phyloP scores from a whole-genome alignment of 2,113 vertebrate genomes.

The Alexandromys fortis region DNA sequence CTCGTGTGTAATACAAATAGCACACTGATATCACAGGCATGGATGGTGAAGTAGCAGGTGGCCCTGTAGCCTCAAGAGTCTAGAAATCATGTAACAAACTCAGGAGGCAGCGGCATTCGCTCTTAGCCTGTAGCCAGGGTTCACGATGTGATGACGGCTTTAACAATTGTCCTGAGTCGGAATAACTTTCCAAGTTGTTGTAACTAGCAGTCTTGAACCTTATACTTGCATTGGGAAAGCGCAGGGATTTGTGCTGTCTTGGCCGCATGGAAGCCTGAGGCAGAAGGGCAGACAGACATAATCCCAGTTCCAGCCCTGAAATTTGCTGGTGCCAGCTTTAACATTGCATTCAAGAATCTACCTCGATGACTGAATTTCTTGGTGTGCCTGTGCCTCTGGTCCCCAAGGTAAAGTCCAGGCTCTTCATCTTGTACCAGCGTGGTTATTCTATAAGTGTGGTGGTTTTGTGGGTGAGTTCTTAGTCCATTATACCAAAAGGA shows the following conservation, averaged over 20 bases:
- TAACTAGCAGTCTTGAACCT: neutral
- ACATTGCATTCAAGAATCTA: neutral
- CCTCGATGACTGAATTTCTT: neutral
- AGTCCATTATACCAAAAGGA: neutral
- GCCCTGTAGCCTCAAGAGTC: fast-evolving
- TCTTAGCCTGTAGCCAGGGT: neutral
- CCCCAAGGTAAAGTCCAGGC: neutral
- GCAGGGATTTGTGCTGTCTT: neutral
- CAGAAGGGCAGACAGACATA: neutral
- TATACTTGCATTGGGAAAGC: neutral
- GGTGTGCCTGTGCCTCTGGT: neutral
- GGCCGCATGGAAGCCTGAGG: fast-evolving
- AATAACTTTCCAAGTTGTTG: neutral
- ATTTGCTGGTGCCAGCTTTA: neutral
- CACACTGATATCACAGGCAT: neutral
- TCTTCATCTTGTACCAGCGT: neutral
- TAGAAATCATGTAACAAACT: neutral
- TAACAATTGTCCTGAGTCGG: too few species aligned
- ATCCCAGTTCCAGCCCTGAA: neutral
- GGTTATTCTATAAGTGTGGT: neutral
- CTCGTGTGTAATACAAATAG: fast-evolving
- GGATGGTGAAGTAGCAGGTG: fast-evolving
- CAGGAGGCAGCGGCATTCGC: fast-evolving
- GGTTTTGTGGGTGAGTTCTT: neutral
- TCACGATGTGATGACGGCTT: fast-evolving